A percentile compares a stretch with the other conserved stretches of the same genome.
These are phyloP conservation scores for Scaptomyza caliginosa DNA, from an alignment of 2,888 invertebrate species.

Conservation along the genomic window DNA sequence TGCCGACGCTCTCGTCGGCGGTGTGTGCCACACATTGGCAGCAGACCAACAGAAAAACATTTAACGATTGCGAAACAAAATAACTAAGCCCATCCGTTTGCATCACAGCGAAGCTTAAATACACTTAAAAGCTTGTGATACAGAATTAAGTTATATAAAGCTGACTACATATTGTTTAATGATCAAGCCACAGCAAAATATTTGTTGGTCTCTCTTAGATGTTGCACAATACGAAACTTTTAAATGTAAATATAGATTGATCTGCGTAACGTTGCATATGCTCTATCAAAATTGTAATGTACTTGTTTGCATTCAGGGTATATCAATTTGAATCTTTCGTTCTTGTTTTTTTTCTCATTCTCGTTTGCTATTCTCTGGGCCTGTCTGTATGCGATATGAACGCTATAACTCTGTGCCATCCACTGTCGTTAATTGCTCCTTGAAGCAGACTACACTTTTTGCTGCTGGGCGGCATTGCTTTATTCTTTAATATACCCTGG, in stretches of 20 bases:
- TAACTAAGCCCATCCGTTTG: neutral
- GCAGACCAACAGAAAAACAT: slow-evolving; percentile 60
- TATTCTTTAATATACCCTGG: slow-evolving; percentile 41
- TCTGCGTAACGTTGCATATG: too few species aligned
- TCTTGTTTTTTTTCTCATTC: slow-evolving; percentile 37
- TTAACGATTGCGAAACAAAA: slow-evolving; percentile 62
- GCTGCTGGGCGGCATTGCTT: slow-evolving; percentile 28
- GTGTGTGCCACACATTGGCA: slow-evolving; percentile 56
- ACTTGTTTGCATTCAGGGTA: slow-evolving; percentile 23
- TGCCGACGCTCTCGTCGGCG: slow-evolving; percentile 51
- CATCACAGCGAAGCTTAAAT: slow-evolving; percentile 35
- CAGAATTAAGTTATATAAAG: neutral
- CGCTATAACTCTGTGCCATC: slow-evolving; percentile 70
- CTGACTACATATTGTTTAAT: neutral
- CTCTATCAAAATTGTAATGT: neutral
- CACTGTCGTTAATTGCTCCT: slow-evolving; percentile 79
- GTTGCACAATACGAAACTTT: neutral
- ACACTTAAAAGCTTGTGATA: slow-evolving; percentile 31
- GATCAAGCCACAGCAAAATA: neutral
- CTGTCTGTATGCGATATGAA: slow-evolving; percentile 63
- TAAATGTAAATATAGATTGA: neutral
- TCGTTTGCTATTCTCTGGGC: slow-evolving; percentile 22
- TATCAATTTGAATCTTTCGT: slow-evolving; percentile 20
- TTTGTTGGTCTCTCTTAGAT: neutral
- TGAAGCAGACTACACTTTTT: slow-evolving; percentile 73